phyloP scores from a whole-genome alignment of 2,888 invertebrate species.

The Coelinius sp. region DNA sequence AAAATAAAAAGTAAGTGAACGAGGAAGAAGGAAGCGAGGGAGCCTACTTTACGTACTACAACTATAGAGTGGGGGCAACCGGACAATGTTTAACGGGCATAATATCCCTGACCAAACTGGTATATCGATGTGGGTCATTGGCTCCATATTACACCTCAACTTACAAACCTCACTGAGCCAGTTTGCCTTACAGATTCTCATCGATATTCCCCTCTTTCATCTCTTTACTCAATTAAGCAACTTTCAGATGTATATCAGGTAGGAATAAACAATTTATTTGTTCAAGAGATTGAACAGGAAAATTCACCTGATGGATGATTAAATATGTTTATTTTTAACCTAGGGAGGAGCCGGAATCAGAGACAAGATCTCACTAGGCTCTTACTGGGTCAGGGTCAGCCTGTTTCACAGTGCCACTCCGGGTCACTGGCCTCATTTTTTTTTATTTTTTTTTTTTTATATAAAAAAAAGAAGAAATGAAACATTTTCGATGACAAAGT shows the following conservation, averaged over 20 bases:
- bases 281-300: neutral
- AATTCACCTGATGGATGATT: neutral
- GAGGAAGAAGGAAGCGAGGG: slow-evolving; percentile 27
- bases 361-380: slow-evolving; percentile 29
- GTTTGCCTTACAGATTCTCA: slow-evolving; percentile 31
- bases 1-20: neutral
- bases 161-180: slow-evolving; percentile 43
- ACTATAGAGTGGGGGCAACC: slow-evolving; percentile 18
- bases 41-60: slow-evolving; percentile 32
- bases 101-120: slow-evolving; percentile 58
- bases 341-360: slow-evolving; percentile 27
- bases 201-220: slow-evolving; percentile 39
- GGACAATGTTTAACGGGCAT: slow-evolving; percentile 37
- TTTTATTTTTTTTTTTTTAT: slow-evolving; percentile 58
- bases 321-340: neutral
- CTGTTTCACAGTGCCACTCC: slow-evolving; percentile 46
- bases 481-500: slow-evolving; percentile 28
- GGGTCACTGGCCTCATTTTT: slow-evolving; percentile 63
- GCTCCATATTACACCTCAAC: slow-evolving; percentile 33
- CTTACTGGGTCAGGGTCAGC: slow-evolving; percentile 63
- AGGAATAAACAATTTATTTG: neutral
- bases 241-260: no score
- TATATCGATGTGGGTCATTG: slow-evolving; percentile 63
- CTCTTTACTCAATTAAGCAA: no score
- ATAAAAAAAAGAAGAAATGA: slow-evolving; percentile 29